These are phyloP conservation scores for Xenopus petersii DNA, from an alignment of 2,797 vertebrate genomes.

Conservation along the genomic window DNA sequence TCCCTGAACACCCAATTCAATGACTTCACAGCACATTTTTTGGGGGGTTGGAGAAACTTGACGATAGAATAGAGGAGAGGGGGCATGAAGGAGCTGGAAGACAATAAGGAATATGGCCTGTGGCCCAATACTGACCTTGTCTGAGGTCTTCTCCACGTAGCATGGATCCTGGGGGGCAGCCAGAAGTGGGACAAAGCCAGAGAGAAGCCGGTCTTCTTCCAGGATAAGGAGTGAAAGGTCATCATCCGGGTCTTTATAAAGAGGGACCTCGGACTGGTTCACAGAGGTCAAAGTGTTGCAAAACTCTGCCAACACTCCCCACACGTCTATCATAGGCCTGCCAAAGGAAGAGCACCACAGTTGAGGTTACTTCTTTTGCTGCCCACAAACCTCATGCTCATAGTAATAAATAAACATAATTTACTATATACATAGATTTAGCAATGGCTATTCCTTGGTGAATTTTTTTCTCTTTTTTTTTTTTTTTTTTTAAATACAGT, in stretches of 20 bases:
- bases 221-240: conserved; percentile 77
- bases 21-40: conserved; percentile 83
- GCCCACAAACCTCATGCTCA: no score
- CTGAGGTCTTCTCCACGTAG: conserved; percentile 88
- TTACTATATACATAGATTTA: no score
- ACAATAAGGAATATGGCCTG: conserved; percentile 53
- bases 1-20: conserved; percentile 93
- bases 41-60: conserved; percentile 69
- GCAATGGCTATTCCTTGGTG: no score
- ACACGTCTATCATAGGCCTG: conserved; percentile 85
- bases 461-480: no score
- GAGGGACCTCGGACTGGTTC: conserved; percentile 88
- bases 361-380: neutral
- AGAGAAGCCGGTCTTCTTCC: conserved; percentile 78
- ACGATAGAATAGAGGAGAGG: neutral
- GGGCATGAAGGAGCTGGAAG: conserved; percentile 19
- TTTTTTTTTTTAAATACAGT: no score
- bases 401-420: no score
- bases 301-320: conserved; percentile 89
- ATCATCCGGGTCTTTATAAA: conserved; percentile 92
- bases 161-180: conserved; percentile 91
- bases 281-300: conserved; percentile 89
- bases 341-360: conserved; percentile 20
- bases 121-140: conserved; percentile 79
- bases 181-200: conserved; percentile 77